Percentiles rank a stretch among this genome's conserved stretches.
phyloP scores from a whole-genome alignment of 2,113 vertebrate genomes.

The Mugil cephalus region DNA sequence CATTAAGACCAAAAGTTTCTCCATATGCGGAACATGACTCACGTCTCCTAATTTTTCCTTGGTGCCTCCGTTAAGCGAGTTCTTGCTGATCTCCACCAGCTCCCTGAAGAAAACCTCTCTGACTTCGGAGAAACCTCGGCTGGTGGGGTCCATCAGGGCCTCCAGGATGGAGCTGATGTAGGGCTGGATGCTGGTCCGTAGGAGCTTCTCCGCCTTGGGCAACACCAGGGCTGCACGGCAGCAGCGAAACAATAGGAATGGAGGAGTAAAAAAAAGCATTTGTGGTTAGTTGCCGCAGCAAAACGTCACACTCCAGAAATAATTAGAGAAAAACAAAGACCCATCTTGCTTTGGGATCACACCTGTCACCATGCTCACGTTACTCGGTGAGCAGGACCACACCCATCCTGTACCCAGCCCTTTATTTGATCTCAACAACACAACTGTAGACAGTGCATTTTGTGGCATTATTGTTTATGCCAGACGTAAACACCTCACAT shows the following conservation, averaged over 20 bases:
- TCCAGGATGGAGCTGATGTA: constrained; percentile 97
- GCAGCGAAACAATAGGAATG: background rate
- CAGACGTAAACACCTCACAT: too few relatives aligned
- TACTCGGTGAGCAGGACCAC: too few relatives aligned
- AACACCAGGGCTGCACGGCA: constrained; percentile 86
- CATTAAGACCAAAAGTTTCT: background rate
- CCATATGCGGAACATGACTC: constrained; percentile 57
- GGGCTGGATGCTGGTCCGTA: constrained; percentile 91
- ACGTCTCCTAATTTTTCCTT: constrained; percentile 93
- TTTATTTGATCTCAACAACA: too few relatives aligned
- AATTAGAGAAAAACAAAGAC: too few relatives aligned
- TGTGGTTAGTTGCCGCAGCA: background rate
- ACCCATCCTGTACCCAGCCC: too few relatives aligned
- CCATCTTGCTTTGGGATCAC: too few relatives aligned
- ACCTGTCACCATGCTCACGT: too few relatives aligned
- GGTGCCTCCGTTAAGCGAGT: constrained; percentile 89
- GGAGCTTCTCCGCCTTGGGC: constrained; percentile 92
- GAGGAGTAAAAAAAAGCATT: background rate
- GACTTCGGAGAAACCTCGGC: constrained; percentile 94
- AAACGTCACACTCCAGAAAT: too few relatives aligned
- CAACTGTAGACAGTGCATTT: too few relatives aligned
- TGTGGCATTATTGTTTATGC: too few relatives aligned
- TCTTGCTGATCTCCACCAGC: constrained; percentile 95
- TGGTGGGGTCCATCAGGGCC: constrained; percentile 96
- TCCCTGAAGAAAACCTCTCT: constrained; percentile 95